A percentile compares a stretch with the other conserved stretches of the same genome.
Evolutionary conservation across 2,113 vertebrate genomes (phyloP).

Genomic region (Trachemys scripta): DNA sequence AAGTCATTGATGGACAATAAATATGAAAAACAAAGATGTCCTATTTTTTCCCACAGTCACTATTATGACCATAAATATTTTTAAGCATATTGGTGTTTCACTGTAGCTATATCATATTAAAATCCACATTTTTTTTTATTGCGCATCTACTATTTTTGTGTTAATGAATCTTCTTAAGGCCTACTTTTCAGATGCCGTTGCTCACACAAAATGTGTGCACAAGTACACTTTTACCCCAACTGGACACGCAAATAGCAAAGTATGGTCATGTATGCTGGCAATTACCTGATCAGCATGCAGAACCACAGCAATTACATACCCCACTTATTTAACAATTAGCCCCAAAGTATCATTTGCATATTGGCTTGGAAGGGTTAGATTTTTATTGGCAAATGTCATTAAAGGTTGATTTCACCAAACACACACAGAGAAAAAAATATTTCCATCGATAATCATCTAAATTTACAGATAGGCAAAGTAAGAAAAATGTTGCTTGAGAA

Average conservation of each 20-base stretch:
- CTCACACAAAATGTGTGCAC: neutral
- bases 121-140: neutral
- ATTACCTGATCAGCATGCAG: slow-evolving; percentile 60
- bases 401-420: neutral
- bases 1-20: slow-evolving; percentile 47
- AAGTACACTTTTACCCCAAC: neutral
- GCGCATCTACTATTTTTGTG: neutral
- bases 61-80: neutral
- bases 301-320: slow-evolving; percentile 55
- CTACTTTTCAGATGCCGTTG: neutral
- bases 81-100: neutral
- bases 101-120: neutral
- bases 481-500: neutral
- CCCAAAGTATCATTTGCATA: slow-evolving; percentile 35
- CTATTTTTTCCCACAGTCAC: slow-evolving; percentile 28
- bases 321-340: slow-evolving; percentile 59
- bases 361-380: neutral
- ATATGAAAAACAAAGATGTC: slow-evolving; percentile 45
- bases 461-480: neutral
- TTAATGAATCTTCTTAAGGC: neutral
- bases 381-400: neutral
- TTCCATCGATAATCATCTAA: neutral
- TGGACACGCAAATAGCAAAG: slow-evolving; percentile 35
- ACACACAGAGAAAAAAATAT: neutral
- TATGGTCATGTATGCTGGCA: slow-evolving; percentile 51